phyloP scores from a whole-genome alignment of 2,797 vertebrate genomes.

The Prunella strophiata region DNA sequence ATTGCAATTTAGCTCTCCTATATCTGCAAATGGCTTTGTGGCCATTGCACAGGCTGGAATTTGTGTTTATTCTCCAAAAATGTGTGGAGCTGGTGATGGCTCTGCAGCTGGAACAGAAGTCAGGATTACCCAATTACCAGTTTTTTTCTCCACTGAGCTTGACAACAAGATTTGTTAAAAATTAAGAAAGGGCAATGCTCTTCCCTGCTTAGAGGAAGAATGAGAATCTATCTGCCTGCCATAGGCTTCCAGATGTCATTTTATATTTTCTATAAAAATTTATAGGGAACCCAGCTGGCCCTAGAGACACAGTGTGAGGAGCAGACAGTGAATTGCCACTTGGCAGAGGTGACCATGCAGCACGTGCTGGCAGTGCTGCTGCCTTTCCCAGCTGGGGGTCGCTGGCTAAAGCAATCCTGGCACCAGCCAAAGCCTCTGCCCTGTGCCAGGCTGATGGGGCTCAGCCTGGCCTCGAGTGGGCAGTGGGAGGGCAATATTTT shows the following conservation, averaged over 20 bases:
- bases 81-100: neutral
- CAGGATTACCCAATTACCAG: neutral
- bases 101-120: neutral
- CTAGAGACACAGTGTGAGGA: neutral
- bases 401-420: rapidly evolving
- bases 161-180: conserved; percentile 5
- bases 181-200: neutral
- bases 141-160: neutral
- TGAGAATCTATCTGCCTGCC: conserved; percentile 5
- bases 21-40: neutral
- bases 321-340: neutral
- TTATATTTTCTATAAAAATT: conserved; percentile 36
- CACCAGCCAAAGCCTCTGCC: neutral
- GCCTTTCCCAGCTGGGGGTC: neutral
- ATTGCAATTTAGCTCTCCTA: neutral
- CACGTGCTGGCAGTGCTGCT: neutral
- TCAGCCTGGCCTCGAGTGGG: neutral
- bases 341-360: neutral
- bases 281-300: conserved; percentile 37
- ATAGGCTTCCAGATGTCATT: conserved; percentile 31
- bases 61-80: neutral
- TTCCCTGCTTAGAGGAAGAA: neutral
- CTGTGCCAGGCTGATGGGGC: neutral
- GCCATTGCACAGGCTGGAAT: neutral
- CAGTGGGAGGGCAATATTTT: neutral